A percentile compares a stretch with the other conserved stretches of the same genome.
Evolutionary conservation across 1,140 invertebrate genomes (phyloP).

Genomic region (Panagrolaimus sp.): DNA sequence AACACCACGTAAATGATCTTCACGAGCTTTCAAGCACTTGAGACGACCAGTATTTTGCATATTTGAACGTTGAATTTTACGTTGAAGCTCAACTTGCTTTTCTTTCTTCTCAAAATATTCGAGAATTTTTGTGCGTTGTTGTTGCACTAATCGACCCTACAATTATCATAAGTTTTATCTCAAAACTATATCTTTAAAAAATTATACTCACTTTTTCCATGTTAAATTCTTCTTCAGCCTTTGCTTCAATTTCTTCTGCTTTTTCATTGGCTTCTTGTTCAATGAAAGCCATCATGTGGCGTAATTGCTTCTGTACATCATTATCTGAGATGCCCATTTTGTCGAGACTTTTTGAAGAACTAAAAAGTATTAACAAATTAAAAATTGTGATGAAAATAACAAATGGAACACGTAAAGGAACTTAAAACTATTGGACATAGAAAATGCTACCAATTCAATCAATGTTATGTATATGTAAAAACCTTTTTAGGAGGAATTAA

Average conservation of each 20-base stretch:
- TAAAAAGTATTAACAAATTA: not conserved
- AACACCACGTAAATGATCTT: constrained; percentile 65
- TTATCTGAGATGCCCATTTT: constrained; percentile 60
- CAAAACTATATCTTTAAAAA: constrained; percentile 20
- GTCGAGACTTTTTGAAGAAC: constrained; percentile 11
- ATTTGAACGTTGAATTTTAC: constrained; percentile 98
- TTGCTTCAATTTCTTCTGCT: constrained; percentile 98
- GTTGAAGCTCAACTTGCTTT: constrained; percentile 96
- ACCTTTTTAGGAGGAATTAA: too few species aligned
- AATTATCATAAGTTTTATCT: not conserved
- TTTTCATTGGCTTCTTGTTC: constrained; percentile 99
- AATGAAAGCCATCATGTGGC: constrained; percentile 99
- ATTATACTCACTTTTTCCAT: constrained; percentile 74
- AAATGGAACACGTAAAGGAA: not conserved
- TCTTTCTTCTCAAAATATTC: constrained; percentile 98
- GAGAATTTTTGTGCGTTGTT: constrained; percentile 97
- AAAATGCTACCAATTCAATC: too few species aligned
- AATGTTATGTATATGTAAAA: too few species aligned
- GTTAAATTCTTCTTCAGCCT: constrained; percentile 99
- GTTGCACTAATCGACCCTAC: constrained; percentile 83
- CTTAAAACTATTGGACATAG: too few species aligned
- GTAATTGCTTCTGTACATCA: constrained; percentile 87
- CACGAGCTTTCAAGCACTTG: constrained; percentile 75
- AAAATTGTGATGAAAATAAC: not conserved
- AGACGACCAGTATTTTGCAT: constrained; percentile 95